phyloP scores from a whole-genome alignment of 2,113 vertebrate genomes.

The Oreochromis aureus region DNA sequence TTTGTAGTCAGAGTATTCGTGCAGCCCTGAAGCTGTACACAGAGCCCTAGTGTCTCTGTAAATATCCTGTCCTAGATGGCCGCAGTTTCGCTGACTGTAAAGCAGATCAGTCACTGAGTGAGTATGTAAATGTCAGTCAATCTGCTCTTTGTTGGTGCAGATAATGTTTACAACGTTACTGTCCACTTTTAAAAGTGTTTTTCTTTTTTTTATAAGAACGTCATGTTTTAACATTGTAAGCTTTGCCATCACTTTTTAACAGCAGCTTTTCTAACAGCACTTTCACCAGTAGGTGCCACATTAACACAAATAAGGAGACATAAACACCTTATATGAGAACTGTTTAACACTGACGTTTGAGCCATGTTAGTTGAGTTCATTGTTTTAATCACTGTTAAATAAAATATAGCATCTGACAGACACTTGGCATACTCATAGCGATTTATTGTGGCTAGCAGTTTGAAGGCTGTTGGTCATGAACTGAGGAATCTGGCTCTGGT shows the following conservation, averaged over 20 bases:
- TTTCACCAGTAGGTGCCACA: not conserved
- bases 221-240: not conserved
- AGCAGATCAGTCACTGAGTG: not conserved
- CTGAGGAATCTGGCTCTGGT: slow-evolving; percentile 10
- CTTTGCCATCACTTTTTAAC: not conserved
- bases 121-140: slow-evolving; percentile 12
- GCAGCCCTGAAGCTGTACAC: not conserved
- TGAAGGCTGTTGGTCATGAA: not conserved
- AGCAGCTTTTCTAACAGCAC: not conserved
- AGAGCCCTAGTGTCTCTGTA: not conserved
- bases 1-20: slow-evolving; percentile 14
- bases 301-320: not conserved
- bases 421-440: not conserved
- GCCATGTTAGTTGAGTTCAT: not conserved
- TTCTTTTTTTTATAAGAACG: not conserved
- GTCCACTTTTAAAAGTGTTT: not conserved
- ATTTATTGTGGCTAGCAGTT: not conserved
- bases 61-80: slow-evolving; percentile 8
- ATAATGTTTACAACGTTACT: not conserved
- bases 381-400: not conserved
- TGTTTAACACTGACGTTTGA: not conserved
- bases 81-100: not conserved
- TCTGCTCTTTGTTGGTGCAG: not conserved
- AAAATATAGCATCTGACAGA: slow-evolving; percentile 11
- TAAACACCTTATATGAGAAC: not conserved